Evolutionary conservation across 2,113 vertebrate genomes (phyloP), one percentile per base, ranked within the genome.

Genomic region (Sminthopsis crassicaudata): DNA sequence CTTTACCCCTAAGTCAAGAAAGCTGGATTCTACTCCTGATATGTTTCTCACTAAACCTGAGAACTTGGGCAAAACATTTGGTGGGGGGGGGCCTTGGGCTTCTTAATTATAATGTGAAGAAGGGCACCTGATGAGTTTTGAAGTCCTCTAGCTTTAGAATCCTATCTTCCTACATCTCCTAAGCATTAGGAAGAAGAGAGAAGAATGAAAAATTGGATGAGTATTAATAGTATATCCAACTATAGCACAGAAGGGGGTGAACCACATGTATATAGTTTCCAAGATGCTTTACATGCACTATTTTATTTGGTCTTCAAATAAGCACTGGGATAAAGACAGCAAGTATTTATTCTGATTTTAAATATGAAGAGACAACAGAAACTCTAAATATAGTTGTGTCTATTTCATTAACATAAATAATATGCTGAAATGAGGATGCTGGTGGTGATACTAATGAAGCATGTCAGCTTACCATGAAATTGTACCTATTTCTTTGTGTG

Each of bases 401-500:
- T 19, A 84, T n/a, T 42, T 84, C 67, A 22, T 84, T 42, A 42
- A n/a, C 19, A 84, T 42, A 76, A 76, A n/a, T n/a, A 42, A 84
- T 84, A 36, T 84, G 16, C 19, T 23, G 6, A 1, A 4, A 19
- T 76, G 10, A 51, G 4, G 60, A 76, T 19, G 12, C 36, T 76
- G 14, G 36, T 76, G 36, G 36, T 76, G 36, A 76, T 76, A 76
- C 16, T 76, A 67, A 76, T 42, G 16, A 84, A 42, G 5, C n/a
- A 84, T 76, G 67, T n/a, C 48, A 48, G 50, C 25, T 36, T 1
- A 0, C 19, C 1, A 23, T n/a, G 16, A 1, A 42, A 30, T 36
- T 22, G 26, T 76, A 46, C 48, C 46, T 8, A 0, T 53, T 22
- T 1, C 25, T 27, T 16, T 27, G 36, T 0, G 0, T 10, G 14